Percentiles rank a stretch among this genome's conserved stretches.
These are phyloP conservation scores for Anthoscopus minutus DNA, from an alignment of 2,113 vertebrate genomes.

Conservation along the genomic window DNA sequence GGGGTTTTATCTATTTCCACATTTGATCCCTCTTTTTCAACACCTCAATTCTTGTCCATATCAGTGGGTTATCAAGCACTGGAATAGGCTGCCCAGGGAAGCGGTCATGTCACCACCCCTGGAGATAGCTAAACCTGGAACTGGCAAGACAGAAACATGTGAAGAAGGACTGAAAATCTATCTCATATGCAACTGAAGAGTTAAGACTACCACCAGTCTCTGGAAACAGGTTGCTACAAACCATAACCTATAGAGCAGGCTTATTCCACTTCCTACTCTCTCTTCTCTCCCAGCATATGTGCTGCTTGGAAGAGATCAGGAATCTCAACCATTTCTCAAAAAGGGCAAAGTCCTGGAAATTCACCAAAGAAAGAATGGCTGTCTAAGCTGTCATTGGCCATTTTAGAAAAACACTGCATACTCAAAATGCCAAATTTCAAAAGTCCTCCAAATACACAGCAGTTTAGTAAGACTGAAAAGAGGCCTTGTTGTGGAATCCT, in stretches of 20 bases:
- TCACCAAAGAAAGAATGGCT: constrained; percentile 13
- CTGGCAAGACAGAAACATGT: not conserved
- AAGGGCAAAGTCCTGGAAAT: not conserved
- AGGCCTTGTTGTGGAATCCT: not conserved
- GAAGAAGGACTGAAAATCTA: not conserved
- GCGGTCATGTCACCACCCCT: not conserved
- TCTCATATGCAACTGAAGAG: not conserved
- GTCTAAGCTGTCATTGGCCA: not conserved
- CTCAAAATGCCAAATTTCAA: not conserved
- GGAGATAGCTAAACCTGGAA: not conserved
- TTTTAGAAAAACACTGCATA: not conserved
- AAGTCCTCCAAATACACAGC: not conserved
- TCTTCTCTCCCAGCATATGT: not conserved
- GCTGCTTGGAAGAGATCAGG: not conserved
- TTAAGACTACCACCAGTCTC: not conserved
- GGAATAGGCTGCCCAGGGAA: not conserved
- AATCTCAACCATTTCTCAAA: not conserved
- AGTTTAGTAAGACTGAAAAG: not conserved
- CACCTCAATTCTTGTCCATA: not conserved
- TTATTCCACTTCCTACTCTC: not conserved
- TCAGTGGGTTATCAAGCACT: not conserved
- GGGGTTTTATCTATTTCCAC: not conserved
- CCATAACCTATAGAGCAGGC: not conserved
- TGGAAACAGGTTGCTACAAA: not conserved
- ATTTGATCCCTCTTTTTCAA: not conserved